These are phyloP conservation scores for Macrobrachium nipponense DNA, from an alignment of 1,140 invertebrate genomes.

Conservation along the genomic window DNA sequence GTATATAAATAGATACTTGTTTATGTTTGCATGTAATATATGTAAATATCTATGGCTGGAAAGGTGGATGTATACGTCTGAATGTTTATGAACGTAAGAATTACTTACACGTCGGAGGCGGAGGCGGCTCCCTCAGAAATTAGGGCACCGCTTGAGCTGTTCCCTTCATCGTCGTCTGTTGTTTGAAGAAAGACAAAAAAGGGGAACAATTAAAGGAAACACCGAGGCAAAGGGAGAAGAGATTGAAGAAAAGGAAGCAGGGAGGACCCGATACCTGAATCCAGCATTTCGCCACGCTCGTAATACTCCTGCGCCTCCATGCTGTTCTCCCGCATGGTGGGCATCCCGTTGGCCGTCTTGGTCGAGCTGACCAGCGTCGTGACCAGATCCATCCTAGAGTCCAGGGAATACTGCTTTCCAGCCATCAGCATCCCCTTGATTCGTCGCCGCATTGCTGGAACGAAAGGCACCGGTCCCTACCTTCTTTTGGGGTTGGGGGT, in stretches of 20 bases:
- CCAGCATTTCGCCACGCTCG: conserved; percentile 45
- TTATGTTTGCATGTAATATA: neutral
- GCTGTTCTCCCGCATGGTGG: conserved; percentile 60
- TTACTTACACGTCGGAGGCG: too few relatives aligned
- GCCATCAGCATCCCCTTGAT: conserved; percentile 88
- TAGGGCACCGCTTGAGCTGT: too few relatives aligned
- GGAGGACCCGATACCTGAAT: too few relatives aligned
- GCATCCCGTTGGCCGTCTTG: conserved; percentile 37
- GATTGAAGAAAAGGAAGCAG: neutral
- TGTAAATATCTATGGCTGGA: neutral
- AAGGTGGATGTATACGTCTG: too few relatives aligned
- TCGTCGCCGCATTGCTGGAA: conserved; percentile 80
- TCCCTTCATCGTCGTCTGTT: too few relatives aligned
- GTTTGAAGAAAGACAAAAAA: neutral
- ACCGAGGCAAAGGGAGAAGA: neutral
- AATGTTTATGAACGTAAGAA: too few relatives aligned
- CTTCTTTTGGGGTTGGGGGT: too few relatives aligned
- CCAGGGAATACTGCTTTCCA: conserved; percentile 89
- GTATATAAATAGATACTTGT: neutral
- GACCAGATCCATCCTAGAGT: conserved; percentile 88
- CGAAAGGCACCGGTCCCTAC: neutral
- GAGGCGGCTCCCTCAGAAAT: too few relatives aligned
- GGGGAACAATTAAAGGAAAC: neutral
- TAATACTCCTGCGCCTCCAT: conserved; percentile 42
- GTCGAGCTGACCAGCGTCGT: conserved; percentile 51